Evolutionary conservation across 53 echinoderm and acorn worm genomes (phyloP), one percentile per base, ranked within the genome.

Genomic region (Mesocentrotus franciscanus): DNA sequence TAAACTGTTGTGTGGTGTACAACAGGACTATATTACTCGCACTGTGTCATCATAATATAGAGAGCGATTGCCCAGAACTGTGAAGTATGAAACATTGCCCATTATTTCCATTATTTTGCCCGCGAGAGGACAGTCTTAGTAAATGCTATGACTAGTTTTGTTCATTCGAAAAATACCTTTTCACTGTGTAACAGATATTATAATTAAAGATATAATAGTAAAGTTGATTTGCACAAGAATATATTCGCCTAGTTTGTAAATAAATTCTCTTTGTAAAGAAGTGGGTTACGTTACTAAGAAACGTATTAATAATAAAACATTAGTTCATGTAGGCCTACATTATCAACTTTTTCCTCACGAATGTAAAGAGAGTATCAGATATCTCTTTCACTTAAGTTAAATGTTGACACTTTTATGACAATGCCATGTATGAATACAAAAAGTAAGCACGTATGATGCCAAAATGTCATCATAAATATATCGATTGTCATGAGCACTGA

Each of bases 381-480:
- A 18, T 18, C 66, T 66, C 16, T 18, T 36, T 30, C 49, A 22
- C 8, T 55, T 55, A 83, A 39, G 83, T 85, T 57, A 57, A 57
- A 27, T 39, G 87, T 87, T 58, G 87, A 87, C 57, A 87, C 58
- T 56, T 87, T 57, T 87, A 58, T 27, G 87, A 87, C 87, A 29
- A 4, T 64, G 64, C 0, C 18, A 81, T 81, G 18, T 18, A 8
- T 18, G 36, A 39, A 81, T 18, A 20, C 81, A 36, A 36, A 42
- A 79, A 4, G 42, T 17, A 39, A 42, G 42, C 87, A 87, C 87
- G 58, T 58, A 87, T 58, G 26, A 87, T 87, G 87, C 27, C 87
- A 87, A 87, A 87, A 87, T 87, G 87, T 87, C 58, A 29, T 58
- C 87, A 87, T 87, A 87, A 87, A 87, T 87, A 87, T 87, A 87